Evolutionary conservation across 1,140 invertebrate species (phyloP).

Genomic region (Microplitis demolitor): DNA sequence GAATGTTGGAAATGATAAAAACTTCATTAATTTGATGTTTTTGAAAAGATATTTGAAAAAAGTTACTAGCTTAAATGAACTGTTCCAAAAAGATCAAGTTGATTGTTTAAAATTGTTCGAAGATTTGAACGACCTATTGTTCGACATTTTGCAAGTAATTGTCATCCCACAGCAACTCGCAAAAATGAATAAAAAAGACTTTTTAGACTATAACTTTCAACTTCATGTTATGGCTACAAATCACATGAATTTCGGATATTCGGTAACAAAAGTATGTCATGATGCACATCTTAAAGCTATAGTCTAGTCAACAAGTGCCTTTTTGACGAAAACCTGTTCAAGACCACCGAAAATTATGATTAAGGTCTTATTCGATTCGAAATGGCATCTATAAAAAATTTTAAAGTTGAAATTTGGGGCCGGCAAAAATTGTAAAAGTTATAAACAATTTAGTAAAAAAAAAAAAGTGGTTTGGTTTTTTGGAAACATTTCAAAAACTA

Average conservation of each 20-base stretch:
- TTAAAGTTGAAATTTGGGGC: too few relatives aligned
- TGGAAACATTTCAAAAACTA: too few relatives aligned
- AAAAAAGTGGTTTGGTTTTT: too few relatives aligned
- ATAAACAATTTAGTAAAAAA: too few relatives aligned
- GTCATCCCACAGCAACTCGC: slow-evolving; percentile 4
- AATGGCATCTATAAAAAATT: too few relatives aligned
- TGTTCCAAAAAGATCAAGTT: slow-evolving; percentile 27
- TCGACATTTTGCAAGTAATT: slow-evolving; percentile 5
- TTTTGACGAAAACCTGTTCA: too few relatives aligned
- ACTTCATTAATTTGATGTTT: slow-evolving; percentile 22
- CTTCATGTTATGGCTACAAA: neutral
- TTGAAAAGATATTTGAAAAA: slow-evolving; percentile 14
- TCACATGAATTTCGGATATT: slow-evolving; percentile 15
- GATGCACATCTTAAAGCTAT: too few relatives aligned
- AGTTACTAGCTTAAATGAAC: slow-evolving; percentile 20
- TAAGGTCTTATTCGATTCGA: too few relatives aligned
- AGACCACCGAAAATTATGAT: too few relatives aligned
- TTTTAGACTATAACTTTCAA: slow-evolving; percentile 7
- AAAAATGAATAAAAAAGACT: neutral
- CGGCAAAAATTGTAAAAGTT: too few relatives aligned
- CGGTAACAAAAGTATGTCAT: neutral
- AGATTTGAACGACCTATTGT: slow-evolving; percentile 14
- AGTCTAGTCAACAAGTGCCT: too few relatives aligned
- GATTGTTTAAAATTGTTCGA: slow-evolving; percentile 15
- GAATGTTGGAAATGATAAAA: slow-evolving; percentile 7